A percentile compares a stretch with the other conserved stretches of the same genome.
Evolutionary conservation across 2,797 vertebrate genomes (phyloP).

Genomic region (Strix occidentalis): DNA sequence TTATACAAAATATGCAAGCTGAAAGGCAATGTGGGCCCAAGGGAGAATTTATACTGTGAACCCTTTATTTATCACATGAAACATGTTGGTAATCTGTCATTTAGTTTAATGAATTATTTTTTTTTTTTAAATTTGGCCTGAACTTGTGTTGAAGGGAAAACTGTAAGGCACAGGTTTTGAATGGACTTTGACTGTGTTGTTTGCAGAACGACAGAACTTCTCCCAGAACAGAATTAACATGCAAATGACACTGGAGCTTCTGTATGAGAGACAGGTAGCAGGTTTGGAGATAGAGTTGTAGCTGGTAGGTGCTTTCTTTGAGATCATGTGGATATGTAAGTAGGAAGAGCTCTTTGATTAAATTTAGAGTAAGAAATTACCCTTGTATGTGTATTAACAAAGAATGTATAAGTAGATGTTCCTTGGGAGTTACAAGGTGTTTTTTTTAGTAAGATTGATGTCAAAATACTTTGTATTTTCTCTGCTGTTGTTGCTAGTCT

Average conservation of each 20-base stretch:
- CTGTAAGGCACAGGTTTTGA: background rate
- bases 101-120: background rate
- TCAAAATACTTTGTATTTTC: background rate
- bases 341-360: background rate
- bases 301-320: accelerated
- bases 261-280: background rate
- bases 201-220: background rate
- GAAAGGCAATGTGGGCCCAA: background rate
- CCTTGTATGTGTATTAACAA: background rate
- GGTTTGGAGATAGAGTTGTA: background rate
- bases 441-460: background rate
- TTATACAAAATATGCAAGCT: background rate
- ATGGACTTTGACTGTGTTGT: background rate
- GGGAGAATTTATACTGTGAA: background rate
- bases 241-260: background rate
- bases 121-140: background rate
- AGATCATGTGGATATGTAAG: background rate
- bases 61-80: background rate
- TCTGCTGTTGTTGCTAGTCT: background rate
- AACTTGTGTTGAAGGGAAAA: background rate
- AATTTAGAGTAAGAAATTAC: background rate
- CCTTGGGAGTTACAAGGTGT: background rate
- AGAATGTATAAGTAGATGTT: background rate
- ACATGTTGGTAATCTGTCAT: background rate
- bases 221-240: background rate